Evolutionary conservation across 2,888 invertebrate genomes (phyloP).

Genomic region (Cepaea hortensis): DNA sequence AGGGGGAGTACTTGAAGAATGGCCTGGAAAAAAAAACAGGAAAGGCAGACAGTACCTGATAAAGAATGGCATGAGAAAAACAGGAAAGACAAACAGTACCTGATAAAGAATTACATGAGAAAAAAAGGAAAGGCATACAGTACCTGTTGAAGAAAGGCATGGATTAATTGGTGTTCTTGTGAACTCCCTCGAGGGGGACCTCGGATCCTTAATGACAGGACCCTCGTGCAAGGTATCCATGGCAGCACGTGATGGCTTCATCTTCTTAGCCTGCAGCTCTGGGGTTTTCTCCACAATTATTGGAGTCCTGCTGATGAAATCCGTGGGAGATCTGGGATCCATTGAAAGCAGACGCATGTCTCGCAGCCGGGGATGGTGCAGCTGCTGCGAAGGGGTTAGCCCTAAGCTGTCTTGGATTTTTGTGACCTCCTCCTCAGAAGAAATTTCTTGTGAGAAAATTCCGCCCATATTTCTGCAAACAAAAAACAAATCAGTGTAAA

Average conservation of each 20-base stretch:
- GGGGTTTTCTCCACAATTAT: conserved; percentile 44
- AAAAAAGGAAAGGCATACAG: background rate
- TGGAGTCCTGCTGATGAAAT: conserved; percentile 27
- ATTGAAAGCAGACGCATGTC: conserved; percentile 18
- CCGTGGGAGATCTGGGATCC: conserved; percentile 40
- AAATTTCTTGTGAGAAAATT: background rate
- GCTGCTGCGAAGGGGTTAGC: background rate
- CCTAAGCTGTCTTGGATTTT: background rate
- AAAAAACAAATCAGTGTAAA: background rate
- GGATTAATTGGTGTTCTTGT: conserved; percentile 41
- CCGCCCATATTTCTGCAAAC: conserved; percentile 23
- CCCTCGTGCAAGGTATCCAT: background rate
- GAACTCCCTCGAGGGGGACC: conserved; percentile 38
- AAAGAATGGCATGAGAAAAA: background rate
- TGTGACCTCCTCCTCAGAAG: background rate
- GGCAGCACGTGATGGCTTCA: background rate
- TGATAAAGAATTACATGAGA: background rate
- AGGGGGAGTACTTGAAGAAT: too few relatives aligned
- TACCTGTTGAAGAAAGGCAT: background rate
- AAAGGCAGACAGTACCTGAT: background rate
- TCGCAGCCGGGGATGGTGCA: background rate
- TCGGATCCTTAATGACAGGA: conserved; percentile 17
- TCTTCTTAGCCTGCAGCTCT: background rate
- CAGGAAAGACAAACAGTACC: background rate
- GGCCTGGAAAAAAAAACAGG: too few relatives aligned